Base-by-base conservation (phyloP, 2,113 vertebrate genomes). In the Hemiscyllium ocellatum region DNA sequence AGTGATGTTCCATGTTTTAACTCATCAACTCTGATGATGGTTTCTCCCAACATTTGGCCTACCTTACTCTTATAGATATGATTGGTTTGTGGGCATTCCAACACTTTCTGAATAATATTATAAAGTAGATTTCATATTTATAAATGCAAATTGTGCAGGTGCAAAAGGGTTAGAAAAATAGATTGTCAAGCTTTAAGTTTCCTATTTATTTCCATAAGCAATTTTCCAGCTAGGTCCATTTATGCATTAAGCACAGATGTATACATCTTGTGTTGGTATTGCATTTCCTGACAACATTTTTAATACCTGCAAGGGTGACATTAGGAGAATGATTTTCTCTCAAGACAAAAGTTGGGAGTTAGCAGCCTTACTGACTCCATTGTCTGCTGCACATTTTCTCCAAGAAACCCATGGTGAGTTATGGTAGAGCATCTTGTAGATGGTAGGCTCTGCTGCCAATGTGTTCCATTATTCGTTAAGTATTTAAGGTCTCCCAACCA, bases 81-180 rank as follows among this genome's bases (percentile, higher is more conserved):
- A 85, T n/a, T 85, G n/a, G 80, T 85, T 37, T 85, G 80, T 85
- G 80, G 80, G n/a, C n/a, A 85, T 85, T 85, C 80, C n/a, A n/a
- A 85, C 80, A 85, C 20, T 85, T 85, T 85, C 80, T 85, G 80
- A 85, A 85, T 85, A 42, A 20, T 19, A 42, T 85, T 42, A 85
- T 85, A 85, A 85, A 19, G 80, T 85, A 85, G 80, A 85, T 85
- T 47, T 85, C 42, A 15, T 85, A 42, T 4, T 42, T 37, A 85
- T 37, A 47, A 47, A 85, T 15, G 37, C 69, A 37, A 85, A 42
- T 47, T 42, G 37, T 19, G 37, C 80, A 85, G 80, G n/a, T 47
- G 80, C 17, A 85, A 0, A 20, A 17, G 4, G 15, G 20, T 85
- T 85, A 2, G 15, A 85, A 85, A 85, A 85, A 12, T 70, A 24